Percentiles rank a stretch among this genome's conserved stretches.
phyloP scores from a whole-genome alignment of 23 tunicate species.

The Trididemnum miniatum region DNA sequence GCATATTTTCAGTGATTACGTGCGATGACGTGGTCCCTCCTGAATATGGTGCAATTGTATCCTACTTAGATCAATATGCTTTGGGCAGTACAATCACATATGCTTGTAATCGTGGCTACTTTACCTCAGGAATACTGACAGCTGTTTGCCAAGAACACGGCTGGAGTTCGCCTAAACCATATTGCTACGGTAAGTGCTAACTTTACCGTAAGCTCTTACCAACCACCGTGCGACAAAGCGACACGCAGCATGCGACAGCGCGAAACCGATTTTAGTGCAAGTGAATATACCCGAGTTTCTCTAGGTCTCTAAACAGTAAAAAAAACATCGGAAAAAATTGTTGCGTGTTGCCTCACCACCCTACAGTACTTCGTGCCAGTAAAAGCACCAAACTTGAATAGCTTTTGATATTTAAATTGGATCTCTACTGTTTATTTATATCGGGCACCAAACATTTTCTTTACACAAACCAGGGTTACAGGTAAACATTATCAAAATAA shows the following conservation, averaged over 20 bases:
- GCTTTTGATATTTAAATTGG: background rate
- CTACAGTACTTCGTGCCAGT: too few relatives aligned
- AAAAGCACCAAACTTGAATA: background rate
- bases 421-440: too few relatives aligned
- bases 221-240: too few relatives aligned
- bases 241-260: too few relatives aligned
- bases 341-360: too few relatives aligned
- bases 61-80: background rate
- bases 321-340: too few relatives aligned
- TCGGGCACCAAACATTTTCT: too few relatives aligned
- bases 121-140: background rate
- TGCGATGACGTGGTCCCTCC: conserved; percentile 12
- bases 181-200: conserved; percentile 4
- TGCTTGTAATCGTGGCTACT: conserved; percentile 6
- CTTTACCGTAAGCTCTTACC: too few relatives aligned
- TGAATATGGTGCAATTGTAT: background rate
- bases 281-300: too few relatives aligned
- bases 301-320: too few relatives aligned
- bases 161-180: conserved; percentile 22
- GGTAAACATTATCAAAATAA: background rate
- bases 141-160: conserved; percentile 15
- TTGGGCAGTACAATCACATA: background rate
- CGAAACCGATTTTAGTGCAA: too few relatives aligned
- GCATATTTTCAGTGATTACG: background rate
- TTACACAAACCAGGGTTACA: too few relatives aligned